Evolutionary conservation across 2,888 invertebrate genomes (phyloP).

Genomic region (Metallyticus violacea): DNA sequence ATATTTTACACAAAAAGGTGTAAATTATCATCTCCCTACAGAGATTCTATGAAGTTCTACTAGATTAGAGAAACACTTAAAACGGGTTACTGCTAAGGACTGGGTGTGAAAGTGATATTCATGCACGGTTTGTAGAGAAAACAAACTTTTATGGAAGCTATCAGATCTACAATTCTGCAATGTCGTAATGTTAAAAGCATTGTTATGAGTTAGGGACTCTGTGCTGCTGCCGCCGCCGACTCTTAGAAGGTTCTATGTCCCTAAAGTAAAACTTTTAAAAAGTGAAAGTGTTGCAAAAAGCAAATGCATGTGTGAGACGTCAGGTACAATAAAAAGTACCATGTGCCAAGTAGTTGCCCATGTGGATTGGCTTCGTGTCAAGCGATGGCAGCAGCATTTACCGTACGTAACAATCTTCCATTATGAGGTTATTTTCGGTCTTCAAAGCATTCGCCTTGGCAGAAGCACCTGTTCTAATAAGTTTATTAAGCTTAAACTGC

Average conservation of each 20-base stretch:
- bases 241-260: background rate
- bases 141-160: no score
- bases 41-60: no score
- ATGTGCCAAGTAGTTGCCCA: background rate
- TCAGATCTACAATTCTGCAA: no score
- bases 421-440: background rate
- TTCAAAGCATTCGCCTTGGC: background rate
- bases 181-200: background rate
- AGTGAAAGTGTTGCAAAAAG: no score
- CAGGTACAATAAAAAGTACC: background rate
- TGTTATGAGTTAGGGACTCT: background rate
- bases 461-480: background rate
- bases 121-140: no score
- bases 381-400: background rate
- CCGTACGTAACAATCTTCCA: background rate
- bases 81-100: no score
- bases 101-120: no score
- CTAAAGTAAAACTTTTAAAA: background rate
- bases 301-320: background rate
- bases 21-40: no score
- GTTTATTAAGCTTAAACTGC: background rate
- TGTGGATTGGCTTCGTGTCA: background rate
- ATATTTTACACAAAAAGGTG: no score
- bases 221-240: background rate
- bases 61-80: no score